Evolutionary conservation across 2,797 vertebrate species (phyloP), one percentile per base, ranked within the genome.

Genomic region (Hippocampus kuda): DNA sequence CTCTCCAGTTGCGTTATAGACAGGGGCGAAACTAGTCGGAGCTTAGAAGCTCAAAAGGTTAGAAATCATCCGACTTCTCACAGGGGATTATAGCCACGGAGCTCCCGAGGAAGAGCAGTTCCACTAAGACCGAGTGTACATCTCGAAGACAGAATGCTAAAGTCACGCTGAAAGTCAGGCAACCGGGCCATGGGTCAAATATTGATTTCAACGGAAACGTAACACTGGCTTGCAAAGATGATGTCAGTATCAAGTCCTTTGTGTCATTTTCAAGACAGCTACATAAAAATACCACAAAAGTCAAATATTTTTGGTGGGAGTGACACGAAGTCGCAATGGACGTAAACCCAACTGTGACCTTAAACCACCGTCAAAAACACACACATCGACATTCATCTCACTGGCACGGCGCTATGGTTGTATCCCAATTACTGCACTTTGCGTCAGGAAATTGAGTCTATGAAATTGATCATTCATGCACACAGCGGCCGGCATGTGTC

Each of bases 91-190:
- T n/a, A 27, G 1, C 64, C 49, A 38, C n/a, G 5, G 62, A 66
- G 70, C 53, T 72, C 60, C 13, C 70, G 27, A 67, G 46, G 20
- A 38, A 41, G 5, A 65, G 61, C 57, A 49, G 70, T 68, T 63
- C 66, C 56, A 69, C 70, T 53, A 77, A 54, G 65, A 48, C 44
- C 15, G 16, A 48, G 42, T 27, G 44, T 65, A 26, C 44, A 49
- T n/a, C 65, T 24, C 57, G 41, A 61, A 67, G 67, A 76, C 61
- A 79, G 38, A 72, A 67, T 61, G 42, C 66, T 78, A 86, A 86
- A 84, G 82, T 84, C 78, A 78, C 44, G 54, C 76, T 82, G 78
- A 84, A 80, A 79, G 82, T 84, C 81, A 79, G 51, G 75, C 66
- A 38, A 81, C 71, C 77, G 74, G 80, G 81, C 74, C 73, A 83